Base-by-base conservation (phyloP, 1,140 invertebrate species). In the Calliopsis andreniformis region DNA sequence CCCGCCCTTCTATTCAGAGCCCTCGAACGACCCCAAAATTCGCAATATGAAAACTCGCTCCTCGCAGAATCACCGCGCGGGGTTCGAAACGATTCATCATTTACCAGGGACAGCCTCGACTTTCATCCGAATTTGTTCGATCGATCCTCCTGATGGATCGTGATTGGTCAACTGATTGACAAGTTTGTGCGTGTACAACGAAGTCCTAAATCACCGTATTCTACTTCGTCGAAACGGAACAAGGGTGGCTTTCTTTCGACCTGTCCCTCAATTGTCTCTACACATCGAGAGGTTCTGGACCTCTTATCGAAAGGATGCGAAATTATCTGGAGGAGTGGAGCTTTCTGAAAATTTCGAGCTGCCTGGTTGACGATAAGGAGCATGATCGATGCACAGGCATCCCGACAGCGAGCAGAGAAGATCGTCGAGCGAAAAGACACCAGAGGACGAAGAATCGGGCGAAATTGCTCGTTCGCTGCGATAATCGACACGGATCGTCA, bases 121-220 rank as follows among this genome's bases (percentile, higher is more conserved):
- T 84, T 84, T 85, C 83, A 84, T 81, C 49, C 39, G 63, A 84
- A 83, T 84, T 83, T 62, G 68, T 78, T 78, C 76, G 67, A 78
- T 73, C 67, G 5, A 49, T 51, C 28, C 45, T 28, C 25, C 69
- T 79, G 82, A 83, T 83, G 66, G 80, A 83, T 83, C 59, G 76
- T 66, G 80, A 79, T 47, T 71, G 67, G 61, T 55, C 51, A 61
- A 45, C 32, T 72, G 67, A 79, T 71, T 51, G 68, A 80, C 62
- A 68, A 80, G 53, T 63, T 51, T 43, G 30, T 30, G n/a, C 49
- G 42, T 1, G 10, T 14, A 76, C 43, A 66, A 53, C 25, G 18
- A 25, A 23, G 51, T 64, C 18, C 32, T 16, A 30, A 78, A 69
- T 68, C 25, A 78, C 62, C 23, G 30, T 4, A 16, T 47, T 16